Evolutionary conservation across 1,140 invertebrate genomes (phyloP).

Genomic region (Cotesia glomerata): DNA sequence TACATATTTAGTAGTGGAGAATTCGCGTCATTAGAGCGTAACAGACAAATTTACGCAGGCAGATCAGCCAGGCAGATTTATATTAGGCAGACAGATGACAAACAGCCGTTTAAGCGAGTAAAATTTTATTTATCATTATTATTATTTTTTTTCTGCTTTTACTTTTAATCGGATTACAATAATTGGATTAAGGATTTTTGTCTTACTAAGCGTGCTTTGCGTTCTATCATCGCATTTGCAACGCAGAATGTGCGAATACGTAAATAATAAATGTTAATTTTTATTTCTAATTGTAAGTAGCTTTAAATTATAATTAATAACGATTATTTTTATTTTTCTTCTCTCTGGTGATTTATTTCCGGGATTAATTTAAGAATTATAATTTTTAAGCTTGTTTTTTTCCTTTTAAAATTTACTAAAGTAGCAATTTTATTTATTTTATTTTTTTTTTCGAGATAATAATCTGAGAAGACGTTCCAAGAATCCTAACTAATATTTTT

Average conservation of each 20-base stretch:
- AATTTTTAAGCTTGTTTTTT: not conserved
- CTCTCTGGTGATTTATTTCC: not conserved
- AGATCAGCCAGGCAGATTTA: slow-evolving; percentile 21
- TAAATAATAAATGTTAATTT: not conserved
- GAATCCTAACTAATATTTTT: not conserved
- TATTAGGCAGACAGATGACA: slow-evolving; percentile 35
- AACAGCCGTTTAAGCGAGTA: slow-evolving; percentile 10
- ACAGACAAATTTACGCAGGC: slow-evolving; percentile 26
- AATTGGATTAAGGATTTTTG: slow-evolving; percentile 3
- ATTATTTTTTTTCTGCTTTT: not conserved
- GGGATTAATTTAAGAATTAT: too few species aligned
- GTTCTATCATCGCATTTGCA: not conserved
- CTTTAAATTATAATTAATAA: too few species aligned
- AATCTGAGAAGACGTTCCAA: slow-evolving; percentile 12
- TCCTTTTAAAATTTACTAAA: not conserved
- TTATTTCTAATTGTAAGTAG: too few species aligned
- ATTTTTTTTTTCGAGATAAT: not conserved
- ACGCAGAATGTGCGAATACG: not conserved
- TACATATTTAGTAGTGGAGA: slow-evolving; percentile 23
- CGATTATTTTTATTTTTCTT: not conserved
- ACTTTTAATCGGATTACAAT: not conserved
- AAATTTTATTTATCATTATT: not conserved
- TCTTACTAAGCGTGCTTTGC: too few species aligned
- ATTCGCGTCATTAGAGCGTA: slow-evolving; percentile 1
- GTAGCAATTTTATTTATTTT: not conserved